A percentile compares a stretch with the other conserved stretches of the same genome.
These are phyloP conservation scores for Chroicocephalus ridibundus DNA, from an alignment of 2,113 vertebrate genomes.

Conservation along the genomic window DNA sequence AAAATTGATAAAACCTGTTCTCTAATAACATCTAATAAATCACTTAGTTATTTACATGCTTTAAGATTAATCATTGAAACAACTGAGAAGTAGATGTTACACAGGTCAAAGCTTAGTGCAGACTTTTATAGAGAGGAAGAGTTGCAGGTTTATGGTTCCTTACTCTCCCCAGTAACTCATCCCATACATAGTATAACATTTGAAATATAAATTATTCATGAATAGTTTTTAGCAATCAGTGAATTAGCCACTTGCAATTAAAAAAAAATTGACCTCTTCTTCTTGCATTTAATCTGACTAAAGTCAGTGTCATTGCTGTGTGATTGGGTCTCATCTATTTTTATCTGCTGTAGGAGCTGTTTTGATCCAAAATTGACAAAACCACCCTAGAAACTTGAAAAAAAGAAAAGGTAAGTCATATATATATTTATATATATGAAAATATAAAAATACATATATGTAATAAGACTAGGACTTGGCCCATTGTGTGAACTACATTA, in stretches of 20 bases:
- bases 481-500: neutral
- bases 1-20: neutral
- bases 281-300: slow-evolving; percentile 20
- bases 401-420: neutral
- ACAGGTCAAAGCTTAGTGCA: neutral
- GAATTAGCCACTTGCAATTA: slow-evolving; percentile 50
- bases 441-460: neutral
- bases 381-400: neutral
- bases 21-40: neutral
- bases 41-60: neutral
- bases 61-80: neutral
- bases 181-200: slow-evolving; percentile 12
- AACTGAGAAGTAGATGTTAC: neutral
- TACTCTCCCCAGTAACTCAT: slow-evolving; percentile 3
- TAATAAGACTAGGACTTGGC: neutral
- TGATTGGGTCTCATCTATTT: slow-evolving; percentile 36
- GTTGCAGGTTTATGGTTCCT: neutral
- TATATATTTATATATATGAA: no score
- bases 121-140: neutral
- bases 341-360: neutral
- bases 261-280: slow-evolving; percentile 51
- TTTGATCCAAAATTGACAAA: slow-evolving; percentile 21
- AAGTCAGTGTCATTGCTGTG: slow-evolving; percentile 12
- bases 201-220: slow-evolving; percentile 56
- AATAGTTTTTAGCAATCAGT: slow-evolving; percentile 52